Conservation (phyloP, 2,888 invertebrate genomes). For the Drosophila falleni region DNA sequence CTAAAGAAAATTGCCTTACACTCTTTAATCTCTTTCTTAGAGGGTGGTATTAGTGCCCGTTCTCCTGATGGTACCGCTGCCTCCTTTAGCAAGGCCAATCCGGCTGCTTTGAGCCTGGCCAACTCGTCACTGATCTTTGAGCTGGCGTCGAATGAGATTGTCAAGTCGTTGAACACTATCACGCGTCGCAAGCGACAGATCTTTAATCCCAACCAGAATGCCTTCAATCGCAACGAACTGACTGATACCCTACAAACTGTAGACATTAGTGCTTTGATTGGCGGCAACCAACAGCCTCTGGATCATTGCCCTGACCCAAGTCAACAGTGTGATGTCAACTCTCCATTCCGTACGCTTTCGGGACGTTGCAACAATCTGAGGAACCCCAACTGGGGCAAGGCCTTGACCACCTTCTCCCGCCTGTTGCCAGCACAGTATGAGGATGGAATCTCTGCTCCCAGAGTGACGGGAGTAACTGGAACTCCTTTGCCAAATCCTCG, state of each 20-base stretch:
- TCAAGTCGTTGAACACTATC: constrained; percentile 87
- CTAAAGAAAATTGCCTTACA: neutral
- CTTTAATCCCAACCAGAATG: constrained; percentile 88
- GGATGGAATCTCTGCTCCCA: constrained; percentile 94
- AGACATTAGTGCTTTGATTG: constrained; percentile 90
- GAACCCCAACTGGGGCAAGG: constrained; percentile 93
- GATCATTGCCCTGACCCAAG: constrained; percentile 90
- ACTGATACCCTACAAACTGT: constrained; percentile 92
- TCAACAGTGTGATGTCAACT: constrained; percentile 90
- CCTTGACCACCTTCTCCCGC: constrained; percentile 93
- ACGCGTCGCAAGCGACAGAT: constrained; percentile 90
- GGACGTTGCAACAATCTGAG: constrained; percentile 95
- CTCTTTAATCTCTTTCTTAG: constrained; percentile 84
- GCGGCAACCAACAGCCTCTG: constrained; percentile 50
- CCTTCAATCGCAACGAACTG: constrained; percentile 88
- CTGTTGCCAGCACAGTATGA: constrained; percentile 94
- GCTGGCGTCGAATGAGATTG: constrained; percentile 93
- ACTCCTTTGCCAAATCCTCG: constrained; percentile 93
- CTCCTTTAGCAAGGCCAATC: constrained; percentile 95
- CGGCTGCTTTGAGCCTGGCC: constrained; percentile 92
- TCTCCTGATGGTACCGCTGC: constrained; percentile 95
- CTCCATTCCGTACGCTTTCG: constrained; percentile 89
- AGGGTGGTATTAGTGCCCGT: constrained; percentile 93
- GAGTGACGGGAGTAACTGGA: constrained; percentile 91
- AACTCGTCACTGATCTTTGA: constrained; percentile 95